These are phyloP conservation scores for Pseudochirops cupreus DNA, from an alignment of 2,797 vertebrate species.

Conservation along the genomic window DNA sequence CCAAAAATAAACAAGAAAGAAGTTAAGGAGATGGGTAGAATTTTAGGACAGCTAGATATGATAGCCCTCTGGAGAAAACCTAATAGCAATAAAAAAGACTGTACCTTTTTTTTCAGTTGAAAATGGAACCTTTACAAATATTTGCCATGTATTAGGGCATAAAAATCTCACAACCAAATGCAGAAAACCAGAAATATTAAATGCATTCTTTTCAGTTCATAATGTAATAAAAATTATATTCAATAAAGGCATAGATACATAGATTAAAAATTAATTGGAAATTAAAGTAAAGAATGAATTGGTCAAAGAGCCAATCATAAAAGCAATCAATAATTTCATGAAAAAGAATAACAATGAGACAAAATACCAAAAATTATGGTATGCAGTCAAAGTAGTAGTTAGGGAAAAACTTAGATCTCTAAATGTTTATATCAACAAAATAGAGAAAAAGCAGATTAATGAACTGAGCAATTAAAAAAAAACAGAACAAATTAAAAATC, in stretches of 20 bases:
- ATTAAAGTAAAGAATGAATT: too few species aligned
- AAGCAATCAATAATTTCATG: neutral
- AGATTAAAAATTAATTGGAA: too few species aligned
- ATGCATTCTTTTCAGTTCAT: neutral
- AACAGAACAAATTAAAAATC: neutral
- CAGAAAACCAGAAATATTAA: neutral
- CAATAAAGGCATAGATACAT: too few species aligned
- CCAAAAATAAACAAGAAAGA: neutral
- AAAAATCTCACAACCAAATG: neutral
- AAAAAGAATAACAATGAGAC: neutral
- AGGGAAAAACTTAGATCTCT: neutral
- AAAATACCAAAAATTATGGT: neutral
- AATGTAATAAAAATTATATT: neutral
- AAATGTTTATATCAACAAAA: neutral
- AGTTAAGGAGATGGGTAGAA: neutral
- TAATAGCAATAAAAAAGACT: neutral
- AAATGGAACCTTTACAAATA: neutral
- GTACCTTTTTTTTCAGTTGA: neutral
- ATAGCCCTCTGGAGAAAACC: neutral
- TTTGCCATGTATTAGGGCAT: neutral
- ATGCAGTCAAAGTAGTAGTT: neutral
- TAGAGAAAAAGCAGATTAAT: neutral
- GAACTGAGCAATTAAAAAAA: neutral
- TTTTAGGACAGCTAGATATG: neutral
- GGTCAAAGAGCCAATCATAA: too few species aligned